Percentiles rank a stretch among this genome's conserved stretches.
phyloP scores from a whole-genome alignment of 2,888 invertebrate genomes.

The Polymixis lichenea region DNA sequence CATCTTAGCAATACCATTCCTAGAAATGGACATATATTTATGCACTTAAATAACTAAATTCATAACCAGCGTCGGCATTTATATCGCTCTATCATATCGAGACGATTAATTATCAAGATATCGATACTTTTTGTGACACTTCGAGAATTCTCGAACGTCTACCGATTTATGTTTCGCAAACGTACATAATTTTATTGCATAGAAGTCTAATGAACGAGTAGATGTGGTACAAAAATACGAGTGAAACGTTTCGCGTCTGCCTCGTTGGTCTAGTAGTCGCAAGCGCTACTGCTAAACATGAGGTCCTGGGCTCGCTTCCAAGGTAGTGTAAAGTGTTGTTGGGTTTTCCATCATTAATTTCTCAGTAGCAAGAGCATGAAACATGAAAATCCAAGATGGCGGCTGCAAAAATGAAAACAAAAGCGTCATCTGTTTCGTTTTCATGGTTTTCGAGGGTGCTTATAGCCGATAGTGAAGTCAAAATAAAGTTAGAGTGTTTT shows the following conservation, averaged over 20 bases:
- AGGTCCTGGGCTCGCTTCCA: neutral
- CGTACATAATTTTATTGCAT: slow-evolving; percentile 67
- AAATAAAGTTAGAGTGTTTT: too few species aligned
- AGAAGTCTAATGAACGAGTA: slow-evolving; percentile 11
- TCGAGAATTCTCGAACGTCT: slow-evolving; percentile 52
- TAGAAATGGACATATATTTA: slow-evolving; percentile 8
- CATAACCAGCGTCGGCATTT: slow-evolving; percentile 49
- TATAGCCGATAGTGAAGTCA: too few species aligned
- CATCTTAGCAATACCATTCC: slow-evolving; percentile 24
- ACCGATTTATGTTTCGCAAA: slow-evolving; percentile 75
- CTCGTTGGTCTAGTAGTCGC: neutral
- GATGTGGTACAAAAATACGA: neutral
- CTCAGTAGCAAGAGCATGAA: too few species aligned
- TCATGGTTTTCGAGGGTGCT: too few species aligned
- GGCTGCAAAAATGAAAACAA: too few species aligned
- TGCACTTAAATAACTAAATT: slow-evolving; percentile 37
- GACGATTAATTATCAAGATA: slow-evolving; percentile 57
- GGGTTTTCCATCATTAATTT: too few species aligned
- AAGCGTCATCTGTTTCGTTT: too few species aligned
- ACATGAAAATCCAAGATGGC: too few species aligned
- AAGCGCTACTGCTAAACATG: neutral
- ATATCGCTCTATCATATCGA: slow-evolving; percentile 57
- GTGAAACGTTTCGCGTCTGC: neutral
- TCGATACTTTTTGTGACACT: slow-evolving; percentile 57
- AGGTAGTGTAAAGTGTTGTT: too few species aligned